Percentiles rank a stretch among this genome's conserved stretches.
Evolutionary conservation across 2,113 vertebrate species (phyloP).

Genomic region (Grammomys surdaster): DNA sequence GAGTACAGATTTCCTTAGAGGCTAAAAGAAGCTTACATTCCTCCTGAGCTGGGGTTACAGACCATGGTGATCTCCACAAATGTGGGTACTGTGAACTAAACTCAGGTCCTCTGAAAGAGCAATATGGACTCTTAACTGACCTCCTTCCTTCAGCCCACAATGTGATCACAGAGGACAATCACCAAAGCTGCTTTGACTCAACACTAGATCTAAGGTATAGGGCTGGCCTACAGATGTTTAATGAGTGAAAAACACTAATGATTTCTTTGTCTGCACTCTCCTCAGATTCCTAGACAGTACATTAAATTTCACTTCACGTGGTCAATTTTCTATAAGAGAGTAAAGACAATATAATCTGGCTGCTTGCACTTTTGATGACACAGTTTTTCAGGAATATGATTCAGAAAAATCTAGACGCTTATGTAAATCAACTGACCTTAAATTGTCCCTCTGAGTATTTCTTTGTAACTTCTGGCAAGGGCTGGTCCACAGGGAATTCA

Average conservation of each 20-base stretch:
- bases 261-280: not conserved
- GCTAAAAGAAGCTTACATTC: too few relatives aligned
- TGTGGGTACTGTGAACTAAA: not conserved
- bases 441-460: not conserved
- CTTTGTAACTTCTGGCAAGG: not conserved
- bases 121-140: not conserved
- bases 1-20: not conserved
- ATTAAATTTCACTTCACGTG: not conserved
- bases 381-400: not conserved
- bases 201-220: not conserved
- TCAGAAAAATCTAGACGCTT: conserved; percentile 6
- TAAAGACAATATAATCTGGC: not conserved
- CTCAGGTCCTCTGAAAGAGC: not conserved
- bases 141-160: too few relatives aligned
- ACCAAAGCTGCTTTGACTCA: not conserved
- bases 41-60: not conserved
- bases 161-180: not conserved
- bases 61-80: not conserved
- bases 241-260: not conserved
- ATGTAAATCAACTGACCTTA: not conserved
- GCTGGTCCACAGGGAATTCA: not conserved
- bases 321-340: not conserved
- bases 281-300: not conserved
- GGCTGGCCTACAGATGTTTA: not conserved
- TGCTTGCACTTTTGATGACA: not conserved